phyloP scores from a whole-genome alignment of 2,797 vertebrate species.

The Neosilurus hyrtlii region DNA sequence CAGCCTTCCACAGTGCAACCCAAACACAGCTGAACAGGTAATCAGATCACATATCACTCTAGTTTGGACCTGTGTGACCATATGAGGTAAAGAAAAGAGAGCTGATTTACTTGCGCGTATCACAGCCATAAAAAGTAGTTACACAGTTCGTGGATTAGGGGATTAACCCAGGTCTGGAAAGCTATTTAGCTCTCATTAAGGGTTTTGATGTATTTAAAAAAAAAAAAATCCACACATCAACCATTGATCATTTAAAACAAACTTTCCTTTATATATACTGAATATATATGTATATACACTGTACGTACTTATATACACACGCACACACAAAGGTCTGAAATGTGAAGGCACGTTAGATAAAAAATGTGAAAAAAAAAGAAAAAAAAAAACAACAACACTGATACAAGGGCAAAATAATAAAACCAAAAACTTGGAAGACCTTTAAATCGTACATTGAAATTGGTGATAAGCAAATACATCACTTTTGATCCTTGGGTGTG shows the following conservation, averaged over 20 bases:
- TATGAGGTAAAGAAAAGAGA: background rate
- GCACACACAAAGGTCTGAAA: conserved; percentile 25
- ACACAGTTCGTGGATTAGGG: conserved; percentile 58
- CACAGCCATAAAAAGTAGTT: conserved; percentile 51
- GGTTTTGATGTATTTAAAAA: background rate
- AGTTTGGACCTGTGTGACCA: conserved; percentile 17
- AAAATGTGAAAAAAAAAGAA: conserved; percentile 35
- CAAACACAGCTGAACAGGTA: conserved; percentile 20
- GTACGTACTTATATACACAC: conserved; percentile 46
- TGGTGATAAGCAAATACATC: background rate
- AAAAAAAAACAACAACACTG: background rate
- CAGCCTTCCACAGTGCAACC: background rate
- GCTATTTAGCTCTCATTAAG: background rate
- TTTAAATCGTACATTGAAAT: conserved; percentile 48
- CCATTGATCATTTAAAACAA: conserved; percentile 49
- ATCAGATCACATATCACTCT: conserved; percentile 18
- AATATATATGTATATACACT: conserved; percentile 56
- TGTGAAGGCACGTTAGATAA: conserved; percentile 54
- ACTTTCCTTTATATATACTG: conserved; percentile 62
- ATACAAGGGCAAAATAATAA: conserved; percentile 42
- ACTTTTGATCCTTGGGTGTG: conserved; percentile 38
- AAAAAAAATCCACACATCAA: conserved; percentile 41
- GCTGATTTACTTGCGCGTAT: background rate
- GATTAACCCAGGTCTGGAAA: conserved; percentile 62
- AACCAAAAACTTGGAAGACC: conserved; percentile 51